Conservation (phyloP, 2,113 vertebrate species). For the Euleptes europaea region DNA sequence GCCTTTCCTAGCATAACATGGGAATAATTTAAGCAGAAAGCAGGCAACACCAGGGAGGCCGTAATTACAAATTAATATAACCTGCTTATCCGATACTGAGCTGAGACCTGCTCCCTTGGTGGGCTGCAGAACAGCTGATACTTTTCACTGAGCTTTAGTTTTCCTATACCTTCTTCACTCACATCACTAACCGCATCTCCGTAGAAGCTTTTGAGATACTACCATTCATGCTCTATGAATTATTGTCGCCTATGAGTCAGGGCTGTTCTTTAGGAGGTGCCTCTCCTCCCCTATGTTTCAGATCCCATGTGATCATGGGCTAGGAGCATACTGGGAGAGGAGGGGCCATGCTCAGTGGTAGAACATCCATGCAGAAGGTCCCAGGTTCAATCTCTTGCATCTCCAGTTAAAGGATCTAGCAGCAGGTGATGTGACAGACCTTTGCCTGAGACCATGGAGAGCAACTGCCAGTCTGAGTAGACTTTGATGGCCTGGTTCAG, state of each 20-base stretch:
- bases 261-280: too few species aligned
- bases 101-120: neutral
- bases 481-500: too few species aligned
- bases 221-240: neutral
- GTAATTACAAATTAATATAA: neutral
- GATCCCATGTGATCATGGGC: neutral
- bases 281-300: neutral
- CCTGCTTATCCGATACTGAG: neutral
- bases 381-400: too few species aligned
- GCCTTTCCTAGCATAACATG: constrained; percentile 26
- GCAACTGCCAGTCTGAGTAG: too few species aligned
- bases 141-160: neutral
- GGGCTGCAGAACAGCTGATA: neutral
- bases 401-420: too few species aligned
- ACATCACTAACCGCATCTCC: neutral
- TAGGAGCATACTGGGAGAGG: too few species aligned
- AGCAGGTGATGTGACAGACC: too few species aligned
- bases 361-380: too few species aligned
- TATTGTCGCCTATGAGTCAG: neutral
- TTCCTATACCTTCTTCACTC: neutral
- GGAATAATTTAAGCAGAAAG: neutral
- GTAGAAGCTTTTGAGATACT: neutral
- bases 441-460: too few species aligned
- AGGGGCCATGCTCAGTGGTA: too few species aligned
- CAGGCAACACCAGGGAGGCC: neutral